Base-by-base conservation (phyloP, 2,113 vertebrate genomes). In the Petaurus breviceps region DNA sequence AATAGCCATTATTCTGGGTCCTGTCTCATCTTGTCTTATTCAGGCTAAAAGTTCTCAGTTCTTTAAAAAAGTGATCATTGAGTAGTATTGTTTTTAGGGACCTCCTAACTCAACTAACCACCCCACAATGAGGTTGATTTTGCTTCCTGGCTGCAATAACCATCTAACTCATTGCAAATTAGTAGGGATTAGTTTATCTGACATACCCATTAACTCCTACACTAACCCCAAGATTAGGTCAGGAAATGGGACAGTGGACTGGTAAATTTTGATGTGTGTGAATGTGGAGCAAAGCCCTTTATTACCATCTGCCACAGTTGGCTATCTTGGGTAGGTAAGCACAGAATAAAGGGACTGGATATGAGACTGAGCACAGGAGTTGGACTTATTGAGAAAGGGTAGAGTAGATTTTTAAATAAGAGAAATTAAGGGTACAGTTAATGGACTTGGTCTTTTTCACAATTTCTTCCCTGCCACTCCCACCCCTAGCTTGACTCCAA, bases 181-280 rank as follows among this genome's bases (percentile, higher is more conserved):
- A 94, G 53, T 46, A 94, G 89, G 10, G 11, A 25, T 89, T 46
- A 91, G 47, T 54, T 51, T 91, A 19, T 97, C 46, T 90, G 49
- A 46, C 49, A 90, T 77, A 46, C 84, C 52, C 93, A 54, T 90
- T 77, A 55, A 94, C 8, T 7, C 68, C 24, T 61, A 3, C 31
- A 43, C 53, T 77, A n/a, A n/a, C 43, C 10, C 90, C 52, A n/a
- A 77, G 68, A 77, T 1, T 61, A 94, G 53, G 51, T 3, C 31
- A 49, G 43, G 52, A 25, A 24, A 92, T 96, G n/a, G 11, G 93
- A 51, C 89, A 24, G 23, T 94, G n/a, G 31, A 31, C n/a, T 94
- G 90, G 14, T 28, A n/a, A 90, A 22, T 94, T 92, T 52, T 68
- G 47, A 43, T 50, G 52, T 43, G 61, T 95, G 7, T 11, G 57